Evolutionary conservation across 1,140 invertebrate species (phyloP), one percentile per base, ranked within the genome.

Genomic region (Drosophila nigrodunni): DNA sequence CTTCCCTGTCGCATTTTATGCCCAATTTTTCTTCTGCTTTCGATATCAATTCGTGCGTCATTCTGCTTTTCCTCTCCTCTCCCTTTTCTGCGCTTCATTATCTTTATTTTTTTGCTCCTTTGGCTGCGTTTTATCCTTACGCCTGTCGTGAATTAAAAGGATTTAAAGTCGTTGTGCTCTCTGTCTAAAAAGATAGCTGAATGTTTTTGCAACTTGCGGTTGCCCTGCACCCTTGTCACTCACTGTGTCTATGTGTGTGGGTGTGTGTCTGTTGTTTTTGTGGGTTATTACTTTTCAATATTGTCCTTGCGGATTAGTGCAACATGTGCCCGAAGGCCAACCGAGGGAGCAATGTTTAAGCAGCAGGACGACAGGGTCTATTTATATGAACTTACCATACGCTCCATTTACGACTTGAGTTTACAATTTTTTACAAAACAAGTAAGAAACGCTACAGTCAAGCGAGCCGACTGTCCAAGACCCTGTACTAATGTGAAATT

Each of bases 281-380:
- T 78, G 90, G 85, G 80, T 91, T 91, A 91, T 91, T 91, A 91
- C 86, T 91, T 91, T 91, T 90, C 89, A 91, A 91, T 91, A 91
- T 91, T 91, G 82, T 91, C 77, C 77, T 91, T 91, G 72, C 78
- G 85, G 90, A 91, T 91, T 91, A 91, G 52, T 65, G 77, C 70
- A 78, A 90, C 82, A 82, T 87, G 80, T 79, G 88, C 82, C 77
- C 54, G 46, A 67, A 64, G 70, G 77, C 70, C 69, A 71, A 70
- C 58, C 5, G 10, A 13, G 58, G 52, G 52, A 37, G 54, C 25
- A 65, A 37, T 54, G 25, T 52, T 15, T 37, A 67, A 68, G 64
- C 73, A 58, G 43, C 15, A 44, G 30, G 39, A 68, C 58, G 77
- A 44, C 25, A 30, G 25, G 25, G 61, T 30, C 47, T 50, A 66